Base-by-base conservation (phyloP, 2,888 invertebrate genomes). In the Andrena minutula region DNA sequence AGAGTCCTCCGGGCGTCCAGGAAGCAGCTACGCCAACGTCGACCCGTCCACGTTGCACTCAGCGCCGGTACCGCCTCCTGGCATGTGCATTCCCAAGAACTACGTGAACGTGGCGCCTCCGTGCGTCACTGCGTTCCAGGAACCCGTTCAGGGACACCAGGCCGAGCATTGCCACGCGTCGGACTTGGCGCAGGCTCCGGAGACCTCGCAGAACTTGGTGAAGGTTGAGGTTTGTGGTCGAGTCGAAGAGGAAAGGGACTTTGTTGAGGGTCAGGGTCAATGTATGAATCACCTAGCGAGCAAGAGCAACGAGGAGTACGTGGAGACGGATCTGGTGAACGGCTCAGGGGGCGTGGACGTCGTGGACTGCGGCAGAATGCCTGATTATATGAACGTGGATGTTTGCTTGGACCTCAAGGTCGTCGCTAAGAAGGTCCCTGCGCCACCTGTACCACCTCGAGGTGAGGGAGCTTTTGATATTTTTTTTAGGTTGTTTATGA, bases 401-500 rank as follows among this genome's bases (percentile, higher is more conserved):
- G 47, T 73, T 12, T 35, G 70, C 30, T 82, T 82, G 35, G 85
- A 86, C 28, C n/a, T 66, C 23, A 89, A 89, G 32, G 88, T 88
- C 6, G 75, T 86, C 12, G 85, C 87, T 28, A 92, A 92, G 76
- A 91, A 90, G 77, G 70, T 85, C 61, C 90, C 91, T 5, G 92
- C 89, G 0, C 93, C 93, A 2, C 93, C 93, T 7, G 91, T 92
- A 30, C 93, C 93, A 10, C 92, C 92, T 8, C 88, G 93, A 81
- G 89, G 90, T 86, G 20, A 47, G 35, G n/a, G 4, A 1, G 5
- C 20, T 12, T 26, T 23, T 56, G 56, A 4, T 41, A 1, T 41
- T 58, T 26, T 58, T 2, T 51, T 30, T 30, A 51, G 10, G 4
- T 53, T 12, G 41, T 4, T 41, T 41, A 0, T 41, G 41, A 12